Evolutionary conservation across 2,797 vertebrate species (phyloP), one percentile per base, ranked within the genome.

Genomic region (Lycodopsis pacificus): DNA sequence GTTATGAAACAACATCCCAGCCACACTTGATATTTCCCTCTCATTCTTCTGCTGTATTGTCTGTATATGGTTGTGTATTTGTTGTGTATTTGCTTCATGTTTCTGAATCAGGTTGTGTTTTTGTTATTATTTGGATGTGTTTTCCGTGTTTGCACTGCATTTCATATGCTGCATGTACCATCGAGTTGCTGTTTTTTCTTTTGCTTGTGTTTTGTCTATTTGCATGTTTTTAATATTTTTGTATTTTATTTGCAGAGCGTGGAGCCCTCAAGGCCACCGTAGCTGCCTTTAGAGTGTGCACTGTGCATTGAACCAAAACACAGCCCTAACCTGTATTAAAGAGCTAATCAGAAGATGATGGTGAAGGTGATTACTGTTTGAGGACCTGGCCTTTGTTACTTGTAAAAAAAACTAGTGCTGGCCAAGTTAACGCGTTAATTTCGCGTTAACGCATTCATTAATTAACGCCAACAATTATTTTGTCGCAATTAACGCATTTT

Each of bases 341-440:
- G n/a, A 68, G 32, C 30, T 56, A 7, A 83, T 71, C 69, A 79
- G 69, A 80, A 80, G 82, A 85, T 67, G 56, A n/a, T n/a, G n/a
- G n/a, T n/a, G n/a, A n/a, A 64, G 51, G 11, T 65, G 57, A 78
- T 86, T 81, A 75, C 40, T 53, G 58, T 65, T 70, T 71, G 69
- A 71, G 54, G 73, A 67, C 53, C 69, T 68, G 7, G 53, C 80
- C 57, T 83, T 76, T 65, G 57, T 86, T 79, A 76, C 79, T 57
- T 81, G 78, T 58, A 79, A 81, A 19, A 48, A 48, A 25, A 25
- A 25, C 25, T 25, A 25, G 25, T 25, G 25, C 25, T 25, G 25
- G 25, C 2, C 25, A 25, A 25, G 25, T 25, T 25, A 25, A 25
- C 25, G 25, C 25, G 25, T 25, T 25, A 25, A 25, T 25, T 25